phyloP scores from a whole-genome alignment of 2,113 vertebrate species.

The Thamnophis sirtalis region DNA sequence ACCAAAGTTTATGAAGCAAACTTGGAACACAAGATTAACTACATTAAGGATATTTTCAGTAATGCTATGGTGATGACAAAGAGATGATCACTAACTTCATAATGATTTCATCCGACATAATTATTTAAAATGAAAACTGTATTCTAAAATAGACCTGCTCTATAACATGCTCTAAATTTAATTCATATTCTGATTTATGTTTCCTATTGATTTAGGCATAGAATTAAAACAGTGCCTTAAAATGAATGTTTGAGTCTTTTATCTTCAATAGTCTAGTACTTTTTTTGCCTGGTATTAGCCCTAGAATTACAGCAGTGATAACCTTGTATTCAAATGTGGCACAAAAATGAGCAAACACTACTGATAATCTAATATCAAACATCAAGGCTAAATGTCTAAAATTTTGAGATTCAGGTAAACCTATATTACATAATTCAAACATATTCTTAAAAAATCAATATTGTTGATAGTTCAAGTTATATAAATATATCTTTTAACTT shows the following conservation, averaged over 20 bases:
- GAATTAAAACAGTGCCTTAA: neutral
- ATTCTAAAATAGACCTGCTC: neutral
- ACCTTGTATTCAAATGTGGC: neutral
- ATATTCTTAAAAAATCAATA: neutral
- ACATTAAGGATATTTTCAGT: neutral
- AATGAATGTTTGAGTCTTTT: neutral
- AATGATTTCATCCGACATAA: neutral
- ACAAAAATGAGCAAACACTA: neutral
- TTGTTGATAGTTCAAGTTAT: neutral
- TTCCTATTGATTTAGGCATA: neutral
- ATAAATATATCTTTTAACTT: neutral
- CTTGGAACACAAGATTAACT: neutral
- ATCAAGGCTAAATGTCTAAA: neutral
- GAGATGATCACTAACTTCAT: neutral
- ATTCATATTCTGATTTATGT: neutral
- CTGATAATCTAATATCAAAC: neutral
- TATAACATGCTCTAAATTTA: neutral
- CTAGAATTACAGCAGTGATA: neutral
- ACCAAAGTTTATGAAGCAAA: neutral
- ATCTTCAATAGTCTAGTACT: neutral
- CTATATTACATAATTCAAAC: neutral
- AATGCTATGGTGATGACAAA: neutral
- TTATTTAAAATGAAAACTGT: neutral
- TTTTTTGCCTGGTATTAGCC: neutral
- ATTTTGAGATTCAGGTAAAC: neutral